These are phyloP conservation scores for Siniperca chuatsi DNA, from an alignment of 2,113 vertebrate genomes.

Conservation along the genomic window DNA sequence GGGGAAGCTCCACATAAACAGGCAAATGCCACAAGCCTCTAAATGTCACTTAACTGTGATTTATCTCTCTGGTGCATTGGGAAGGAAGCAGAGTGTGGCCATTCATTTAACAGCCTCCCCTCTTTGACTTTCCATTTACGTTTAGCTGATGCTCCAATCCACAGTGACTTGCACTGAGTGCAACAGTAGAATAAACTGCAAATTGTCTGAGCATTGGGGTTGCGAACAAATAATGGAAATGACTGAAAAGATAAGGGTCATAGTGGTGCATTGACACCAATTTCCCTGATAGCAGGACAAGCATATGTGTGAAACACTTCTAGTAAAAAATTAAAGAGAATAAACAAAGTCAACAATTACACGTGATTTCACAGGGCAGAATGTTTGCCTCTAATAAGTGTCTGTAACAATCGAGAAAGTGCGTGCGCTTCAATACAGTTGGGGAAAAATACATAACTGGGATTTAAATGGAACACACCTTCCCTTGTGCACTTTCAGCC, in stretches of 20 bases:
- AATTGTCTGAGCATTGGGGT: constrained; percentile 43
- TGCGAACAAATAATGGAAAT: constrained; percentile 41
- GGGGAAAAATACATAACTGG: too few species aligned
- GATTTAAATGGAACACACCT: too few species aligned
- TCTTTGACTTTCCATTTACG: constrained; percentile 52
- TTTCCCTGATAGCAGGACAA: constrained; percentile 25
- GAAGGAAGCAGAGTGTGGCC: constrained; percentile 39
- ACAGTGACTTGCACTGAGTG: constrained; percentile 1
- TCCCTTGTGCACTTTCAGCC: too few species aligned
- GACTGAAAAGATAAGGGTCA: constrained; percentile 37
- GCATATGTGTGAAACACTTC: background rate
- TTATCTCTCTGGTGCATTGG: constrained; percentile 63
- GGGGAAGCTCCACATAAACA: constrained; percentile 56
- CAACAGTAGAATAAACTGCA: constrained; percentile 18
- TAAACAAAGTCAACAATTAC: background rate
- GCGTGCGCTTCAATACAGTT: background rate
- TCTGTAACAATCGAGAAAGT: rapidly evolving
- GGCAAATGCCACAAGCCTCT: constrained; percentile 77
- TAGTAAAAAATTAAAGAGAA: background rate
- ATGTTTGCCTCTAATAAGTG: background rate
- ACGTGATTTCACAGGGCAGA: constrained; percentile 12
- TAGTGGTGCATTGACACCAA: constrained; percentile 38
- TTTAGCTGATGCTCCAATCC: constrained; percentile 14
- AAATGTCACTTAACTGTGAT: constrained; percentile 79
- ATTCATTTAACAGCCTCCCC: constrained; percentile 53